phyloP scores from a whole-genome alignment of 2,797 vertebrate species.

The Falco columbarius region DNA sequence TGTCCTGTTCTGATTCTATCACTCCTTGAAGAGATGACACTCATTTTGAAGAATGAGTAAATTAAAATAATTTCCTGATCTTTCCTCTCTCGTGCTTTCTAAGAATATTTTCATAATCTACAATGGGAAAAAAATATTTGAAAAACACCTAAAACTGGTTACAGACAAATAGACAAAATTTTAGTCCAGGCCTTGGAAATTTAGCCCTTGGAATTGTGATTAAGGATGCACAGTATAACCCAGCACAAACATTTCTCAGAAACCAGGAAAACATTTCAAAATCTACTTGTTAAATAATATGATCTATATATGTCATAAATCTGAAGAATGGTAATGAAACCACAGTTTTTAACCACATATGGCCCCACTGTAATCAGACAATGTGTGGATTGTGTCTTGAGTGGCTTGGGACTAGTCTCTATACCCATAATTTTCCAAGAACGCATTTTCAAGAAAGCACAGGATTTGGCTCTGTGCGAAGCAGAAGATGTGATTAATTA shows the following conservation, averaged over 20 bases:
- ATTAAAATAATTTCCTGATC: not conserved
- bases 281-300: not conserved
- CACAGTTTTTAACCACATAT: not conserved
- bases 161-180: not conserved
- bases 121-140: fast-evolving
- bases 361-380: not conserved
- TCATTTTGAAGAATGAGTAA: not conserved
- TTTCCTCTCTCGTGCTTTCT: not conserved
- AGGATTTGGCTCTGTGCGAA: not conserved
- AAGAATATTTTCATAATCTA: not conserved
- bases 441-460: not conserved
- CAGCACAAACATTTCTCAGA: not conserved
- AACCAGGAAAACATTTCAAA: not conserved
- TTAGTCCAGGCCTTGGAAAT: not conserved
- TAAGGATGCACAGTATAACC: not conserved
- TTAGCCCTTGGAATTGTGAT: not conserved
- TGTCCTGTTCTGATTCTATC: not conserved
- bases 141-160: not conserved
- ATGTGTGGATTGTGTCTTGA: not conserved
- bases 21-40: not conserved
- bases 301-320: not conserved
- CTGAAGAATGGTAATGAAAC: not conserved
- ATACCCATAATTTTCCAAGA: not conserved
- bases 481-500: not conserved
- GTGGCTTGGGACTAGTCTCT: not conserved